A percentile compares a stretch with the other conserved stretches of the same genome.
These are phyloP conservation scores for Lycocerus yunnanus DNA, from an alignment of 2,888 invertebrate species.

Conservation along the genomic window DNA sequence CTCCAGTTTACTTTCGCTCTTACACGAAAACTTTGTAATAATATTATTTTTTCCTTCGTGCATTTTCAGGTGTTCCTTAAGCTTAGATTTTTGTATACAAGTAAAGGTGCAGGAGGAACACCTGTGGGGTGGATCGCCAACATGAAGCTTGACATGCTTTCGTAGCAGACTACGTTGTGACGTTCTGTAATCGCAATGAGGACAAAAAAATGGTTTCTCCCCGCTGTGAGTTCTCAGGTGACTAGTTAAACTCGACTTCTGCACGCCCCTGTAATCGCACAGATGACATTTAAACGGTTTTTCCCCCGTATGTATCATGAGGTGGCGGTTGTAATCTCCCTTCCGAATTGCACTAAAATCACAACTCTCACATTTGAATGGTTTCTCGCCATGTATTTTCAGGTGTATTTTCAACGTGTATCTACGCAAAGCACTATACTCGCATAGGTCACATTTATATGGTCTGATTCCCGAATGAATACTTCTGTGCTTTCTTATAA, in stretches of 20 bases:
- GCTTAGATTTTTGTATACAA: slow-evolving; percentile 3
- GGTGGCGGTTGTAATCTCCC: slow-evolving; percentile 59
- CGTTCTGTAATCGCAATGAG: slow-evolving; percentile 62
- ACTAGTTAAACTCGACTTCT: slow-evolving; percentile 63
- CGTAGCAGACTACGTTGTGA: slow-evolving; percentile 65
- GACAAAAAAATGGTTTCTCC: slow-evolving; percentile 63
- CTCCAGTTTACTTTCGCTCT: neutral
- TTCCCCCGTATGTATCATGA: slow-evolving; percentile 53
- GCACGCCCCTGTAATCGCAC: slow-evolving; percentile 60
- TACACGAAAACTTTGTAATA: too few relatives aligned
- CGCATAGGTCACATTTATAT: slow-evolving; percentile 49
- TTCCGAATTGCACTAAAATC: slow-evolving; percentile 60
- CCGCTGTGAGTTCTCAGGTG: slow-evolving; percentile 67
- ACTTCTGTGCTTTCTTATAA: slow-evolving; percentile 50
- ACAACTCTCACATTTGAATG: slow-evolving; percentile 48
- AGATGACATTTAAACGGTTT: slow-evolving; percentile 48
- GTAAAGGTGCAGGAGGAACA: slow-evolving; percentile 3
- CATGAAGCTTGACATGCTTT: slow-evolving; percentile 62
- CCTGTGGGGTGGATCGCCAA: slow-evolving; percentile 41
- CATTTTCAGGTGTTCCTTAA: slow-evolving; percentile 9
- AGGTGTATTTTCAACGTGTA: slow-evolving; percentile 18
- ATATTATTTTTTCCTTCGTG: neutral
- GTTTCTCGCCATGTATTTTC: slow-evolving; percentile 50
- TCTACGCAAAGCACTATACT: slow-evolving; percentile 39
- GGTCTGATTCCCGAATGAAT: slow-evolving; percentile 54